Base-by-base conservation (phyloP, 1,140 invertebrate species). In the Drosophila melanica region DNA sequence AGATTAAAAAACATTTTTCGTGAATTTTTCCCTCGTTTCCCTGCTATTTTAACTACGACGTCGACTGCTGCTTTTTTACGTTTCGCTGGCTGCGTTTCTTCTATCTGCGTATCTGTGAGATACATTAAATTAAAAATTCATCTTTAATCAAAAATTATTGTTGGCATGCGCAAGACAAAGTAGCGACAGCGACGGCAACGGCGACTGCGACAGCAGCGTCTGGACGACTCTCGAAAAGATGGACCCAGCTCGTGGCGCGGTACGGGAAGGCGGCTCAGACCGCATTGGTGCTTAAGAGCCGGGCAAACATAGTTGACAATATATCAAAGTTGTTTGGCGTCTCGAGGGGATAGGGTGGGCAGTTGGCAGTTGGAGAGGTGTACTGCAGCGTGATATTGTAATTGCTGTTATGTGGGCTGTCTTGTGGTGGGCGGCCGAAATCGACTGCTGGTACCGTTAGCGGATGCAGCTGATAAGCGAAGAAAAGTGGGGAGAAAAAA, bases 111-210 rank as follows among this genome's bases (percentile, higher is more conserved):
- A 85, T 84, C 85, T 90, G 85, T 72, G 85, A 85, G 86, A 85
- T 81, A 90, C 85, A 90, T 90, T 90, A 91, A 91, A 91, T 91
- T 91, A 91, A 91, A 91, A 91, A 91, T 91, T 91, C 90, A 91
- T 91, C 90, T 91, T 91, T 91, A 91, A 91, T 91, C 90, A 91
- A 91, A 91, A 91, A 91, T 91, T 91, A 91, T 91, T 91, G 90
- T 89, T 91, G 82, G 75, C 82, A 87, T 76, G 75, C 71, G 53
- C 82, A 86, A 78, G 81, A 80, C 68, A 74, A 86, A 80, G 77
- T 71, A 69, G 60, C 10, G 23, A 33, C 23, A 30, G 8, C n/a
- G 50, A 53, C 39, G 39, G 9, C 11, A 5, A 9, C 47, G 4
- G 9, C 39, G 37, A n/a, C 37, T 1, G 12, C 37, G 11, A 14